phyloP scores from a whole-genome alignment of 2,797 vertebrate species.

The Remorina albescens region DNA sequence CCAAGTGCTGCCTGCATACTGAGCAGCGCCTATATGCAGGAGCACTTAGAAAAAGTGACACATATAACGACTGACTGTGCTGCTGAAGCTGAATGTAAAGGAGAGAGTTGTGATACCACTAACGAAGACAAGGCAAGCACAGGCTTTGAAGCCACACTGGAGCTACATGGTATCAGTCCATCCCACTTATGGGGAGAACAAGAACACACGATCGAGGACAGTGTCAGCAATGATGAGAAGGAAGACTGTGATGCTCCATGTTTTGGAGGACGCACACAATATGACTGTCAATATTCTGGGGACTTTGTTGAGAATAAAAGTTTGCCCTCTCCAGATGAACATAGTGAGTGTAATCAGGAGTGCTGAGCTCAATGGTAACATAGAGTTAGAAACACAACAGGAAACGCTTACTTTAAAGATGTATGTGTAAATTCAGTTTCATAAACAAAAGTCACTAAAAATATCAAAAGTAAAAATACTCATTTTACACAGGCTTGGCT shows the following conservation, averaged over 20 bases:
- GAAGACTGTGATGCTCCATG: constrained; percentile 33
- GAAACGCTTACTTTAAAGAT: background rate
- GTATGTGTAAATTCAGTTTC: background rate
- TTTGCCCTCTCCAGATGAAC: constrained; percentile 71
- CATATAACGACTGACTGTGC: constrained; percentile 43
- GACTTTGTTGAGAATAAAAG: constrained; percentile 86
- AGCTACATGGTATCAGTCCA: constrained; percentile 10
- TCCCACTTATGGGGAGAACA: constrained; percentile 3
- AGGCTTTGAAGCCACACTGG: no score
- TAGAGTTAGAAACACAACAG: background rate
- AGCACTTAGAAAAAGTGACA: constrained; percentile 72
- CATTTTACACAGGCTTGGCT: background rate
- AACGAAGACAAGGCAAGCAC: background rate
- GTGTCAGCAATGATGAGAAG: constrained; percentile 23
- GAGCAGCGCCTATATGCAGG: constrained; percentile 68
- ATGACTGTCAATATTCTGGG: constrained; percentile 77
- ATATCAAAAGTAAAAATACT: background rate
- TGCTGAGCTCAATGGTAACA: constrained; percentile 76
- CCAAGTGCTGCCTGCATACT: constrained; percentile 81
- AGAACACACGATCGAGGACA: constrained; percentile 17
- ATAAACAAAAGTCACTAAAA: no score
- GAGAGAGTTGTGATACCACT: constrained; percentile 26
- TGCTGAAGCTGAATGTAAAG: background rate
- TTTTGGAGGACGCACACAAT: constrained; percentile 63
- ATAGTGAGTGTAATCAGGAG: constrained; percentile 55